Percentiles rank a stretch among this genome's conserved stretches.
phyloP scores from a whole-genome alignment of 2,113 vertebrate genomes.

The Gymnogyps californianus region DNA sequence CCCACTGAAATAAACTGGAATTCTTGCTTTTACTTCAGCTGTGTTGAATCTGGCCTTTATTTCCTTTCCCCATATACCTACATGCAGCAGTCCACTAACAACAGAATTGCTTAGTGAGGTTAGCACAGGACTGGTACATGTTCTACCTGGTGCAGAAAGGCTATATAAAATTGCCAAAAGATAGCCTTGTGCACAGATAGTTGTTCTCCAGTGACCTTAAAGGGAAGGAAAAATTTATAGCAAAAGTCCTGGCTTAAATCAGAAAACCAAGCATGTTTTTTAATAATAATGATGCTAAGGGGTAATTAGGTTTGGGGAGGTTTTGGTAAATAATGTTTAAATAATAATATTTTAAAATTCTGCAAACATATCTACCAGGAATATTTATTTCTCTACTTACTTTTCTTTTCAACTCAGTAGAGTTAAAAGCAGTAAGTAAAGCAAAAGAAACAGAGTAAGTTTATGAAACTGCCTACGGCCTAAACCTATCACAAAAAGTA shows the following conservation, averaged over 20 bases:
- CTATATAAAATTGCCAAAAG: neutral
- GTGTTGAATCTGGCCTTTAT: neutral
- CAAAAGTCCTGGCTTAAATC: neutral
- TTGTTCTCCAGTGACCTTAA: neutral
- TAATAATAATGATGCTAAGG: neutral
- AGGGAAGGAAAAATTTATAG: neutral
- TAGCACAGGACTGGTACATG: neutral
- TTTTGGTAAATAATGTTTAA: neutral
- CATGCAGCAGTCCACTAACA: neutral
- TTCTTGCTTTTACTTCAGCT: neutral
- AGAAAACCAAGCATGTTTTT: neutral
- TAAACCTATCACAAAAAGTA: neutral
- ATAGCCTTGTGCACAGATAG: neutral
- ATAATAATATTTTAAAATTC: neutral
- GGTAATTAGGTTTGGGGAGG: neutral
- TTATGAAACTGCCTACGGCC: neutral
- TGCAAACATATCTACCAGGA: neutral
- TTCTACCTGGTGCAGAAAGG: neutral
- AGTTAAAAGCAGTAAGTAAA: neutral
- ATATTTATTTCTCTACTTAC: neutral
- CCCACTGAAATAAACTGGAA: neutral
- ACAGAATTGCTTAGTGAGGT: neutral
- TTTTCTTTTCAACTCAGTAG: neutral
- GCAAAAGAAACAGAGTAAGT: neutral
- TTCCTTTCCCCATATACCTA: neutral